Base-by-base conservation (phyloP, 1,140 invertebrate species). In the Chymomyza costata region DNA sequence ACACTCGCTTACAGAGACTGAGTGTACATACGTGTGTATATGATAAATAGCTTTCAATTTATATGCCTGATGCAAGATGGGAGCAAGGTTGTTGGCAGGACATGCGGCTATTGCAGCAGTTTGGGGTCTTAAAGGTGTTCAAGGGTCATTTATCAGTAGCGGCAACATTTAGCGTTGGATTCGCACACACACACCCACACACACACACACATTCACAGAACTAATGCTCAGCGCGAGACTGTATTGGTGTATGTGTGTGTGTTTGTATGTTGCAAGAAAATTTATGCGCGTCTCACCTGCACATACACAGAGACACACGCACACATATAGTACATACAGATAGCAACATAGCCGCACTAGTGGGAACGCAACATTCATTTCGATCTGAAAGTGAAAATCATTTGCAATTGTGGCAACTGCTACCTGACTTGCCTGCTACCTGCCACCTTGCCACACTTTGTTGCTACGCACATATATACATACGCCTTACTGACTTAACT, bases 11-110 rank as follows among this genome's bases (percentile, higher is more conserved):
- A 52, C 59, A 41, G 31, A 48, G 35, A 48, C 40, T 64, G 60
- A 5, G 21, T 25, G 21, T 25, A 25, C 21, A 8, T 8, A 25
- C 21, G 8, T 25, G 61, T 64, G 73, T 71, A 73, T 78, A 78
- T 78, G 73, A 78, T 78, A 78, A 78, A 78, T 78, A 78, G 73
- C 73, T 78, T 78, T 78, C 73, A 78, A 78, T 78, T 78, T 78
- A 78, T 80, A 78, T 78, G 73, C 73, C 73, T 73, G 40, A 59
- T 61, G 64, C 67, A 67, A 74, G 64, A 67, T 65, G 57, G 60
- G 60, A 45, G 50, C 71, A 65, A 69, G 70, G 53, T 57, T 51
- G 35, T 45, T 34, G 46, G 28, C 38, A 34, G 25, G 25, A 17
- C 13, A n/a, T n/a, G n/a, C n/a, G n/a, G n/a, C n/a, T n/a, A 17